Base-by-base conservation (phyloP, 2,888 invertebrate species). In the Tetheella fluctuosa region DNA sequence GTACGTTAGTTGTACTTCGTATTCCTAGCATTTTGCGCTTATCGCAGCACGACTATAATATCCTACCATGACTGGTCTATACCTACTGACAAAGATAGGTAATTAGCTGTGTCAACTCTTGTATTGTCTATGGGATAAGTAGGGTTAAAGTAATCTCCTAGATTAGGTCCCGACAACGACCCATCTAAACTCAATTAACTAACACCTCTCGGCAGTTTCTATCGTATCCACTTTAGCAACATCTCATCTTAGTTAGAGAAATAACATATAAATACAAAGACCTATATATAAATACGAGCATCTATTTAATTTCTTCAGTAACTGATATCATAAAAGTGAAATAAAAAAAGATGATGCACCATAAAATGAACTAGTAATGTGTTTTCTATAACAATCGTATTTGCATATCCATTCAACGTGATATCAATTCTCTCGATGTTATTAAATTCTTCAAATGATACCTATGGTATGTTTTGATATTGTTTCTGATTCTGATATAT, bases 341-440 rank as follows among this genome's bases (percentile, higher is more conserved):
- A 74, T 71, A 71, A 74, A 74, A 69, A 13, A 34, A 13, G 0
- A 30, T 8, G 34, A 34, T 62, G 54, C 71, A 67, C 70, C 68
- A 73, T 80, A 77, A 77, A 77, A 62, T 65, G 67, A 72, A 77
- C 69, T 71, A 34, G 30, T 78, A 73, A 75, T 72, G 73, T 66
- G 68, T 73, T 77, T 59, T 73, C 65, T 69, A 74, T 80, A 79
- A 80, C 74, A 69, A 71, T 70, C 73, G 66, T 60, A 76, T 85
- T 84, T 81, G 73, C 79, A 83, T 83, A 77, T 67, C 63, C 59
- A 63, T 72, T 75, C 64, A 57, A 69, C 59, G 68, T 72, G 72
- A 69, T 67, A 68, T 68, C 55, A 69, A 63, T 79, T 81, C 76
- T 74, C 79, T 80, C 76, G 71, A 74, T 74, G 65, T 76, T 74